These are phyloP conservation scores for Aelia acuminata DNA, from an alignment of 2,888 invertebrate genomes.

Conservation along the genomic window DNA sequence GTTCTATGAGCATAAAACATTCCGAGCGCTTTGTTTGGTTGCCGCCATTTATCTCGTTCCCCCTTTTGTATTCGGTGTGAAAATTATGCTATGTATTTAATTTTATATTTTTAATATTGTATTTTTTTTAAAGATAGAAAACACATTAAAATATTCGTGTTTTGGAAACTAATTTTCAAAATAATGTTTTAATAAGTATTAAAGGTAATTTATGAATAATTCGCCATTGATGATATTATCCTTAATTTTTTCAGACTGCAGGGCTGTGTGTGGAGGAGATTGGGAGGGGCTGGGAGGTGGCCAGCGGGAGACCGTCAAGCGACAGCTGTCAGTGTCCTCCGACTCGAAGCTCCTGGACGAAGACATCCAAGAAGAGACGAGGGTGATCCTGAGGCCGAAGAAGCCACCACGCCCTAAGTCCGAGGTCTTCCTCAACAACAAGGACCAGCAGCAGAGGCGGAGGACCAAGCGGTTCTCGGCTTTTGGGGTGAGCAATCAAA, in stretches of 20 bases:
- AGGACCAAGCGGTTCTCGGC: conserved; percentile 95
- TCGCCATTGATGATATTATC: background rate
- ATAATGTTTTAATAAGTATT: no score
- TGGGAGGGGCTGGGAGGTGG: conserved; percentile 74
- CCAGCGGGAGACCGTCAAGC: conserved; percentile 85
- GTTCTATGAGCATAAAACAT: no score
- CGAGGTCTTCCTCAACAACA: conserved; percentile 91
- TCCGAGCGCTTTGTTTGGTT: no score
- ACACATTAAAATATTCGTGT: no score
- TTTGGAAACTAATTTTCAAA: no score
- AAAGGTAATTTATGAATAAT: no score
- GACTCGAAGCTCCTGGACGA: conserved; percentile 93
- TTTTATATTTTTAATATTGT: no score
- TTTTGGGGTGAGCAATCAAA: conserved; percentile 84
- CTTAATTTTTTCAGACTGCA: conserved; percentile 68
- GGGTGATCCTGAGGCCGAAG: conserved; percentile 90
- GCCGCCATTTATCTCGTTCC: no score
- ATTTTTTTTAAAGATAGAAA: no score
- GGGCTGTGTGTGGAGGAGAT: conserved; percentile 72
- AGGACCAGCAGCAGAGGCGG: conserved; percentile 73
- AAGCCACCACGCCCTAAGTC: conserved; percentile 96
- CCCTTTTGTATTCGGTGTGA: no score
- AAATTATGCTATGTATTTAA: no score
- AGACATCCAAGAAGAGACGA: conserved; percentile 88
- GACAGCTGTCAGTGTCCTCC: conserved; percentile 92